Percentiles rank a stretch among this genome's conserved stretches.
Conservation (phyloP, 2,888 invertebrate species). For the Catocala nupta region DNA sequence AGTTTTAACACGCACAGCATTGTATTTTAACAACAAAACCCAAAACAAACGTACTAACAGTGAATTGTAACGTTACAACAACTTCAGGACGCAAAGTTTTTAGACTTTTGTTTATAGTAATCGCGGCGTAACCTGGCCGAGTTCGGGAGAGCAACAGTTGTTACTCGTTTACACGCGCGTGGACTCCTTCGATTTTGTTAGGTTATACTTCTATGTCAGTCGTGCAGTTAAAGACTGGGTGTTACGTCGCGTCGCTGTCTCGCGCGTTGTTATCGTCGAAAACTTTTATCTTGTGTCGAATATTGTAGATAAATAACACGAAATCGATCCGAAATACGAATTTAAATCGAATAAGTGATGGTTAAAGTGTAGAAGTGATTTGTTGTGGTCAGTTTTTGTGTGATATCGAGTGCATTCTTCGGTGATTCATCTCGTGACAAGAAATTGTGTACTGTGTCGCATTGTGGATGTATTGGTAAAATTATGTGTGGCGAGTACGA, state of each 20-base stretch:
- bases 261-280: slow-evolving; percentile 61
- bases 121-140: slow-evolving; percentile 68
- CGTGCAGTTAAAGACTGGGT: slow-evolving; percentile 71
- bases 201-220: slow-evolving; percentile 76
- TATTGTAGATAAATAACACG: slow-evolving; percentile 65
- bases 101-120: slow-evolving; percentile 74
- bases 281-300: slow-evolving; percentile 76
- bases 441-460: slow-evolving; percentile 76
- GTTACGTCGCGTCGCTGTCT: slow-evolving; percentile 65
- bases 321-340: slow-evolving; percentile 66
- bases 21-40: slow-evolving; percentile 67
- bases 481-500: slow-evolving; percentile 72
- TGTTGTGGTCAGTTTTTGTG: slow-evolving; percentile 64
- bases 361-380: slow-evolving; percentile 65
- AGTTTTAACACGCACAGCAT: slow-evolving; percentile 73
- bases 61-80: slow-evolving; percentile 62
- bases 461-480: slow-evolving; percentile 69
- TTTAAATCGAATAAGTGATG: slow-evolving; percentile 61
- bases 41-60: slow-evolving; percentile 69
- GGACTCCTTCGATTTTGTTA: slow-evolving; percentile 72
- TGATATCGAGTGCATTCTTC: slow-evolving; percentile 77
- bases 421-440: slow-evolving; percentile 84
- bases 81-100: slow-evolving; percentile 66
- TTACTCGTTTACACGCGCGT: slow-evolving; percentile 60
- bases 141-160: slow-evolving; percentile 73